Evolutionary conservation across 2,797 vertebrate species (phyloP).

Genomic region (Clamator glandarius): DNA sequence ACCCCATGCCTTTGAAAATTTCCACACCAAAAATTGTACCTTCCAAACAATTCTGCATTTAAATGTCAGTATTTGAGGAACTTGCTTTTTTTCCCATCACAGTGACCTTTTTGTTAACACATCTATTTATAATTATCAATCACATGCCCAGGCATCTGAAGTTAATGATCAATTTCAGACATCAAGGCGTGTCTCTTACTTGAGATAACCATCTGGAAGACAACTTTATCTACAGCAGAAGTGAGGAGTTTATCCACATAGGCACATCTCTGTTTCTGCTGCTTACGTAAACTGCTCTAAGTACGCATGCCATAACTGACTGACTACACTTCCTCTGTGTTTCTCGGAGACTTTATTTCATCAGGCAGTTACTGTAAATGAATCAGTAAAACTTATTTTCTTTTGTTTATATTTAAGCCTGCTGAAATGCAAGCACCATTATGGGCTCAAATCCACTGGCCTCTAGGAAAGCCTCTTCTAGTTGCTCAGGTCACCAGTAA

Average conservation of each 20-base stretch:
- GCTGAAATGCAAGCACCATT: not conserved
- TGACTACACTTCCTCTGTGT: conserved; percentile 45
- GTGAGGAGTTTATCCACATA: fast-evolving
- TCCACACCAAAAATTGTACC: not conserved
- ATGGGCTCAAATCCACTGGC: not conserved
- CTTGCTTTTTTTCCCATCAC: not conserved
- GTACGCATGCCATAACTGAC: not conserved
- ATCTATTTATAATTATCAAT: fast-evolving
- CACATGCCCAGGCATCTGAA: not conserved
- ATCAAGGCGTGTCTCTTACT: not conserved
- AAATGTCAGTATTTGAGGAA: not conserved
- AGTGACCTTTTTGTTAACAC: not conserved
- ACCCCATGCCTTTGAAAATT: not conserved
- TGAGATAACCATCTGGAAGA: not conserved
- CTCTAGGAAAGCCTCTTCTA: not conserved
- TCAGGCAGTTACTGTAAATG: conserved; percentile 12
- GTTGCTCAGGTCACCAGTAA: not conserved
- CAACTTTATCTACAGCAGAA: not conserved
- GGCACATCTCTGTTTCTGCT: not conserved
- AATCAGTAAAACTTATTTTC: not conserved
- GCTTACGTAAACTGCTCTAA: conserved; percentile 3
- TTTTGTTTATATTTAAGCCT: not conserved
- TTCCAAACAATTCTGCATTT: not conserved
- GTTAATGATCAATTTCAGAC: not conserved
- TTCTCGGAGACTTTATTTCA: not conserved